These are phyloP conservation scores for Gorsachius magnificus DNA, from an alignment of 2,797 vertebrate species.

Conservation along the genomic window DNA sequence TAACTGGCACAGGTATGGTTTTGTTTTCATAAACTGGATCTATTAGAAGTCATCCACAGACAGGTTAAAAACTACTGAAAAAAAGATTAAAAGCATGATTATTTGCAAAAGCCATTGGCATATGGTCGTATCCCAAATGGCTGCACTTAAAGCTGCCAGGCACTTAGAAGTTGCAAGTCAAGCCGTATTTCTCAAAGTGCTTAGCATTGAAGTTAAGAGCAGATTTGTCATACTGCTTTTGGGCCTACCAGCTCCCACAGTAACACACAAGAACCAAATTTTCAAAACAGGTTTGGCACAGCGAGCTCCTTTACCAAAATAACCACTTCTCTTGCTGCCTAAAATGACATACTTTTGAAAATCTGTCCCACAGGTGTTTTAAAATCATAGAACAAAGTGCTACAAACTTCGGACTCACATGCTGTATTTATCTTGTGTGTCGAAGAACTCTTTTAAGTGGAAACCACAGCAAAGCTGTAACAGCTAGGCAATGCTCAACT, in stretches of 20 bases:
- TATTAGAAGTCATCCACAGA: neutral
- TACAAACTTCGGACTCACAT: neutral
- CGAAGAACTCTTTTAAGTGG: neutral
- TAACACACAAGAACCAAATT: neutral
- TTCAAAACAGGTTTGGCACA: neutral
- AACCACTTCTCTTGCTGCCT: neutral
- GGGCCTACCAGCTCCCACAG: neutral
- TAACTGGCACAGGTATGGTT: neutral
- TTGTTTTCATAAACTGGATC: neutral
- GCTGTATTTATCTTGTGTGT: neutral
- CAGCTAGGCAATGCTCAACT: neutral
- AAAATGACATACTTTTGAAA: neutral
- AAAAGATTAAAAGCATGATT: neutral
- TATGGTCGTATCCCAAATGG: neutral
- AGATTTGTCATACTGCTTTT: constrained; percentile 1
- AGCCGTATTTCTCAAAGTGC: neutral
- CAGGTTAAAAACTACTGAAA: neutral
- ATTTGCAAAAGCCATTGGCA: neutral
- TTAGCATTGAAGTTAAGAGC: neutral
- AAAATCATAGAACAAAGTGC: neutral
- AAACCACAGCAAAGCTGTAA: constrained; percentile 1
- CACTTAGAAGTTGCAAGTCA: neutral
- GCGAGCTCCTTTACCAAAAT: neutral
- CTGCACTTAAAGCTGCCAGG: neutral
- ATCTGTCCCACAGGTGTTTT: neutral